phyloP scores from a whole-genome alignment of 1,140 invertebrate genomes.

The Hypsibius dujardini region DNA sequence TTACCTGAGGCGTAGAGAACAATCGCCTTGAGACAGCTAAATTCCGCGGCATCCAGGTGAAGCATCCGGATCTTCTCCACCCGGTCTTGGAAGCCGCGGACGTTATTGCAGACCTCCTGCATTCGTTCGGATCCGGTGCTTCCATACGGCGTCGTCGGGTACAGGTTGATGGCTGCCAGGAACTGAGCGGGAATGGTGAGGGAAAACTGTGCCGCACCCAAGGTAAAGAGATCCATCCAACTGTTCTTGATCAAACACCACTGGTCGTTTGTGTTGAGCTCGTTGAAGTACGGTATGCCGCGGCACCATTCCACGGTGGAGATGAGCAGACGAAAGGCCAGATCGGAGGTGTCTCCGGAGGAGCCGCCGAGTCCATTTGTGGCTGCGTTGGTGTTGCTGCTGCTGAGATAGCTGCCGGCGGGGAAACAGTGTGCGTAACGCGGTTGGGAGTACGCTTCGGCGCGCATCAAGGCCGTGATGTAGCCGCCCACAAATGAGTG shows the following conservation, averaged over 20 bases:
- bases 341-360: constrained; percentile 91
- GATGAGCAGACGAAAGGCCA: constrained; percentile 81
- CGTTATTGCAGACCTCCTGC: background rate
- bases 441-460: constrained; percentile 84
- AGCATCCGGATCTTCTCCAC: constrained; percentile 92
- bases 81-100: constrained; percentile 50
- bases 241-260: constrained; percentile 81
- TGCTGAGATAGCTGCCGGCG: constrained; percentile 52
- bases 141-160: background rate
- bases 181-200: constrained; percentile 66
- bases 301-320: constrained; percentile 92
- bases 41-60: constrained; percentile 92
- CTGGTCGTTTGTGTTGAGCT: constrained; percentile 65
- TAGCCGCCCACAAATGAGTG: constrained; percentile 87
- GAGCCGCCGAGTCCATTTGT: constrained; percentile 43
- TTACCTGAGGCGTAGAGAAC: constrained; percentile 97
- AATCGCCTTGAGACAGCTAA: constrained; percentile 95
- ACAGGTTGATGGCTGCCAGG: constrained; percentile 82
- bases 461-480: constrained; percentile 76
- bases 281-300: constrained; percentile 93
- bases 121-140: background rate
- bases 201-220: constrained; percentile 84
- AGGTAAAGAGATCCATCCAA: constrained; percentile 91
- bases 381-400: constrained; percentile 43
- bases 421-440: constrained; percentile 78